Percentiles rank a stretch among this genome's conserved stretches.
phyloP scores from a whole-genome alignment of 2,888 invertebrate genomes.

The Pterostichus madidus region DNA sequence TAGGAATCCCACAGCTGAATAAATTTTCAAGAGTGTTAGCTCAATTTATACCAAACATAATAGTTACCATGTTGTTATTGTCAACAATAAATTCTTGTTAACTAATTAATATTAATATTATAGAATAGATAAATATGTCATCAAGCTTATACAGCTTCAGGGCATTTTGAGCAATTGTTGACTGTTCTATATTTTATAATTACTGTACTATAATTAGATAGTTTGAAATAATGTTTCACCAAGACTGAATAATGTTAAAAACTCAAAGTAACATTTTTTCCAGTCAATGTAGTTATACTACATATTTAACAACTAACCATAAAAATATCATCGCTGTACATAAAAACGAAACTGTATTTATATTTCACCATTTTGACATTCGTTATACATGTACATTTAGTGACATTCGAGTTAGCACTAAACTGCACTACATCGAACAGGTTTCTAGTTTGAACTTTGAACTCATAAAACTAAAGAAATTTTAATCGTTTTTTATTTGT shows the following conservation, averaged over 20 bases:
- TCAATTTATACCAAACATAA: slow-evolving; percentile 33
- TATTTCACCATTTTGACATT: slow-evolving; percentile 24
- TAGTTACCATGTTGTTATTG: slow-evolving; percentile 23
- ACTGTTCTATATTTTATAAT: no score
- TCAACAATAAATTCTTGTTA: not conserved
- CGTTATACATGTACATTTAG: slow-evolving; percentile 8
- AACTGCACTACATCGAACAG: not conserved
- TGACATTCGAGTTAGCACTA: slow-evolving; percentile 37
- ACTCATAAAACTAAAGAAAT: slow-evolving; percentile 56
- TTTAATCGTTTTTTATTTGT: slow-evolving; percentile 59
- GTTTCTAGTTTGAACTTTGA: slow-evolving; percentile 6
- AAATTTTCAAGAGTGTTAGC: not conserved
- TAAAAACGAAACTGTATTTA: slow-evolving; percentile 29
- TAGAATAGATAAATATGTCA: slow-evolving; percentile 10
- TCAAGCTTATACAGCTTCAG: not conserved
- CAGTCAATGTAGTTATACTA: not conserved
- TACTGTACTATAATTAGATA: no score
- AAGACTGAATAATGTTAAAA: no score
- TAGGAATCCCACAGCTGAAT: slow-evolving; percentile 2
- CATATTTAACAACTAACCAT: not conserved
- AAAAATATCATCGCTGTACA: slow-evolving; percentile 31
- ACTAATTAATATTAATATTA: slow-evolving; percentile 8
- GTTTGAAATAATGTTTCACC: no score
- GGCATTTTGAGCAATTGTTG: not conserved
- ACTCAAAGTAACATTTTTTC: no score